Evolutionary conservation across 2,888 invertebrate genomes (phyloP), one percentile per base, ranked within the genome.

Genomic region (Lydus trimaculatus): DNA sequence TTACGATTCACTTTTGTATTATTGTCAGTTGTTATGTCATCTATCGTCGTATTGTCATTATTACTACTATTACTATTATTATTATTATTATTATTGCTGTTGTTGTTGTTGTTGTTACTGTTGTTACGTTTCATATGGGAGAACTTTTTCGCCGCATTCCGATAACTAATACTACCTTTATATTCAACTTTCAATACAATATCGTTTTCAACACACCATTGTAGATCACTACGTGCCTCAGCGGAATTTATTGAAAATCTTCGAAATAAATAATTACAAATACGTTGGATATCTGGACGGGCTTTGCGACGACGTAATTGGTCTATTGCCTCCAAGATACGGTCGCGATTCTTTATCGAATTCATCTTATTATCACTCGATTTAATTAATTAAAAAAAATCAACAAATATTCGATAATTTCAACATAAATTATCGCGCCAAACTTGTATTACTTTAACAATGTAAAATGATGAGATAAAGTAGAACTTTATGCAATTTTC

Each of bases 321-420:
- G 87, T 95, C 94, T 83, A 95, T 94, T 79, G 94, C 93, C 83
- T 94, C 93, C 80, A 95, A 87, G 84, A 95, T 94, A 83, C 91
- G 89, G 79, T 92, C 90, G 85, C 91, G 90, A 87, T 91, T 89
- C 85, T 88, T 89, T 83, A 91, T 89, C 84, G 89, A 87, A 65
- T 73, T 74, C 78, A 78, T 79, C 13, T 43, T 43, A 13, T 5
- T n/a, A 36, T 36, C 36, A 36, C 36, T 13, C 13, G 15, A 31
- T 31, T 28, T 4, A 28, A 28, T 28, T 28, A 28, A 28, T 28
- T 28, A 28, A 28, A 28, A 28, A 7, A 36, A 36, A 36, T 15
- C 36, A 36, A 36, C 13, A 15, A 4, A 4, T 4, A 36, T 13
- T n/a, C n/a, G 43, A 17, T n/a, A 17, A n/a, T 43, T 43, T 7